phyloP scores from a whole-genome alignment of 2,113 vertebrate species.

The Festucalex cinctus region DNA sequence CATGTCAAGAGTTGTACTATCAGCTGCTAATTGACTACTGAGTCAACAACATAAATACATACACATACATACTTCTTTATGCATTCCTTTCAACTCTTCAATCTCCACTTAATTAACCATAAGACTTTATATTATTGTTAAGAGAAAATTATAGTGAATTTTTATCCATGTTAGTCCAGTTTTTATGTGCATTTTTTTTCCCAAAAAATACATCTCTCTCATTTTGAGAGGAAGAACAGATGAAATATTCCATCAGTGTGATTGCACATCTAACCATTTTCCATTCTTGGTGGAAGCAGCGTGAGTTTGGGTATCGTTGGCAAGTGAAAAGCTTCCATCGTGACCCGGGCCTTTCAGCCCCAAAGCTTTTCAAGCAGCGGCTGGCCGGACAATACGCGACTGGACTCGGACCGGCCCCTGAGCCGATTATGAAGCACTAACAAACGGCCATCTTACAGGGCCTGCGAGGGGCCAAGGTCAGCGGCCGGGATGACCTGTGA shows the following conservation, averaged over 20 bases:
- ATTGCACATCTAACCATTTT: not conserved
- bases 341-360: conserved; percentile 48
- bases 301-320: conserved; percentile 37
- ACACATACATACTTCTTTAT: too few species aligned
- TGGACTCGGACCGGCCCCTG: conserved; percentile 57
- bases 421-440: conserved; percentile 71
- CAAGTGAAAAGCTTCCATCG: conserved; percentile 57
- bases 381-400: conserved; percentile 63
- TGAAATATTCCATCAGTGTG: too few species aligned
- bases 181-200: too few species aligned
- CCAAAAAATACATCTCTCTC: too few species aligned
- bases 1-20: conserved; percentile 54
- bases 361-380: conserved; percentile 55
- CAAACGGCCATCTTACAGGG: conserved; percentile 45
- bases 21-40: conserved; percentile 60
- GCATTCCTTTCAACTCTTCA: not conserved
- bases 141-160: too few species aligned
- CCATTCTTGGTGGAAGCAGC: not conserved
- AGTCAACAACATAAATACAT: conserved; percentile 53
- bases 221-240: too few species aligned
- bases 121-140: not conserved
- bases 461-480: conserved; percentile 76
- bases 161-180: too few species aligned
- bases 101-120: not conserved
- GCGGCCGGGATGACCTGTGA: conserved; percentile 65